These are phyloP conservation scores for Drosophila burlai DNA, from an alignment of 1,140 invertebrate species.

Conservation along the genomic window DNA sequence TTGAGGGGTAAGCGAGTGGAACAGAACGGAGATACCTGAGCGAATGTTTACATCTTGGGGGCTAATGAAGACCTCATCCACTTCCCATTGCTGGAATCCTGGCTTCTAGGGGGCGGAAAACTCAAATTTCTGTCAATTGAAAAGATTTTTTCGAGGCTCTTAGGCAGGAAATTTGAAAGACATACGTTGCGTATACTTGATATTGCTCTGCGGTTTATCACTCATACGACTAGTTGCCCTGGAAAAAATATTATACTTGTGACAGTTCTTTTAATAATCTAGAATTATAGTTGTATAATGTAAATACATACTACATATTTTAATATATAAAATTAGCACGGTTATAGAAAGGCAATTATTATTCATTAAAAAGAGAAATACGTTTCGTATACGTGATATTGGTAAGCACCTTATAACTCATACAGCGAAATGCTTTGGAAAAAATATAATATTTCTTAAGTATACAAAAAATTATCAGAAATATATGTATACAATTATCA, in stretches of 20 bases:
- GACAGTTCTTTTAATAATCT: background rate
- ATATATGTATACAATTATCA: too few species aligned
- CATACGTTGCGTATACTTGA: background rate
- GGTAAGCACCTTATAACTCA: background rate
- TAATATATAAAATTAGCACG: too few species aligned
- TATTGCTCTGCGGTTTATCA: background rate
- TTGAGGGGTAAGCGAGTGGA: constrained; percentile 23
- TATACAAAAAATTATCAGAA: too few species aligned
- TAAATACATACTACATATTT: background rate
- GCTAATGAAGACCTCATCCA: constrained; percentile 31
- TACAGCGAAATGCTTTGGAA: background rate
- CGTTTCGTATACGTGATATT: background rate
- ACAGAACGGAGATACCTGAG: constrained; percentile 4
- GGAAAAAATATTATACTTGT: background rate
- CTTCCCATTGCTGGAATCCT: background rate
- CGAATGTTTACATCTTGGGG: constrained; percentile 31
- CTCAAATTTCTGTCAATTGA: constrained; percentile 19
- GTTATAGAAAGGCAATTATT: too few species aligned
- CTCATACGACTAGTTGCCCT: background rate
- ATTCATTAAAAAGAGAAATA: background rate
- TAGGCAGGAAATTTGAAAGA: background rate
- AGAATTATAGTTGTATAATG: background rate
- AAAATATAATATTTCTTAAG: background rate
- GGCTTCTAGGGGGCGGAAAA: background rate
- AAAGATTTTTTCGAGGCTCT: constrained; percentile 3